A percentile compares a stretch with the other conserved stretches of the same genome.
phyloP scores from a whole-genome alignment of 1,140 invertebrate species.

The Leptinotarsa lineolata region DNA sequence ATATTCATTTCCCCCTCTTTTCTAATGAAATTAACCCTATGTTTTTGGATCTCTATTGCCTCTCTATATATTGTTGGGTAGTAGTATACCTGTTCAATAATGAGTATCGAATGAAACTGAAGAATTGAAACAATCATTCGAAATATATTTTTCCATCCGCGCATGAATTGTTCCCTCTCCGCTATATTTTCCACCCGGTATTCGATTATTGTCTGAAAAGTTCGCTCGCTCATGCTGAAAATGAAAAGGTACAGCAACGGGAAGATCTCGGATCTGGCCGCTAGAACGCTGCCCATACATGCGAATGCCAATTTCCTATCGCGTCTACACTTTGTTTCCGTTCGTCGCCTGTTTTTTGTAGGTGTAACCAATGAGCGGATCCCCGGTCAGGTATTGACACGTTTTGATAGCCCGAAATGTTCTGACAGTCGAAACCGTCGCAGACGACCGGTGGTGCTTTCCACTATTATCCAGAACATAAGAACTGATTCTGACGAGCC shows the following conservation, averaged over 20 bases:
- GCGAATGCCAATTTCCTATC: conserved; percentile 24
- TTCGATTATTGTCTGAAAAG: background rate
- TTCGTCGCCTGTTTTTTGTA: conserved; percentile 18
- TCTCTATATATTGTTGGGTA: no score
- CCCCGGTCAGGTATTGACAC: conserved; percentile 3
- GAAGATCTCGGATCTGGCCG: background rate
- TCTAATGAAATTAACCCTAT: no score
- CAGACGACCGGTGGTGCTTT: no score
- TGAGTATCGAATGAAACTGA: no score
- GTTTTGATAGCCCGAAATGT: no score
- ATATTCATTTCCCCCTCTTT: no score
- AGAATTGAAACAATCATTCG: no score
- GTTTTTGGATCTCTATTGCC: no score
- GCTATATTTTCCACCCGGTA: background rate
- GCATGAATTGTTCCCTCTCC: background rate
- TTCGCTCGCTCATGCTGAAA: background rate
- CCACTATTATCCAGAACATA: no score
- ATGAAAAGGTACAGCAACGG: background rate
- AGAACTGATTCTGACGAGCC: no score
- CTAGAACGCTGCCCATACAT: background rate
- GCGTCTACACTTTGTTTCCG: conserved; percentile 14
- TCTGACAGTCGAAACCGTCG: no score
- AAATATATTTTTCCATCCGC: background rate
- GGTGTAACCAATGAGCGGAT: conserved; percentile 10
- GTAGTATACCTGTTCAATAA: no score